Percentiles rank a stretch among this genome's conserved stretches.
Conservation (phyloP, 2,888 invertebrate genomes). For the Hylaea fasciaria region DNA sequence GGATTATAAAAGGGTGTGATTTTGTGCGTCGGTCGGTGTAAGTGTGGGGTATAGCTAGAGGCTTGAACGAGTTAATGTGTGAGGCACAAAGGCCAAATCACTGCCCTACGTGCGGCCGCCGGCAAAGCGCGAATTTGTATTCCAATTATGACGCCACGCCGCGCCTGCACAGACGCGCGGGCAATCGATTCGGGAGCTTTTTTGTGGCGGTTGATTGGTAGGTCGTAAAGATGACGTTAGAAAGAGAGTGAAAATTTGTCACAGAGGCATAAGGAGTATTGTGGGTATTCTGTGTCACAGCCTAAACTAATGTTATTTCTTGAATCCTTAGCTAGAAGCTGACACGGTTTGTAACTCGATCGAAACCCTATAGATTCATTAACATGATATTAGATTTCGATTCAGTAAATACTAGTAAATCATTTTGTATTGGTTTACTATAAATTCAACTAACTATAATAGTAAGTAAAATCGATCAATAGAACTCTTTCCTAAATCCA, state of each 20-base stretch:
- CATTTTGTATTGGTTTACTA: too few relatives aligned
- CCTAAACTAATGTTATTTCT: too few relatives aligned
- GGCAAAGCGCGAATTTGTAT: conserved; percentile 83
- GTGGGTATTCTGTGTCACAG: too few relatives aligned
- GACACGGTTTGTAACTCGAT: too few relatives aligned
- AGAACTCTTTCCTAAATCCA: too few relatives aligned
- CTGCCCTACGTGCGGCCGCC: conserved; percentile 74
- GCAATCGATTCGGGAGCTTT: conserved; percentile 51
- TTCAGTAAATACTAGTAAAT: too few relatives aligned
- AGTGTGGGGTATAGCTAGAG: conserved; percentile 68
- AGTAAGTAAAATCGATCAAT: too few relatives aligned
- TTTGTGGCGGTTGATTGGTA: conserved; percentile 23
- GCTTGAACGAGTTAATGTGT: conserved; percentile 83
- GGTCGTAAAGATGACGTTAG: neutral
- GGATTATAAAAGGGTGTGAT: conserved; percentile 53
- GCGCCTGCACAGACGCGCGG: conserved; percentile 52
- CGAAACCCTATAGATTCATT: too few relatives aligned
- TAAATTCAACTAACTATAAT: too few relatives aligned
- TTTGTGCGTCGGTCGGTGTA: conserved; percentile 45
- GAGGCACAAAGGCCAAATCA: conserved; percentile 84
- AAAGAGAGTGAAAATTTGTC: neutral
- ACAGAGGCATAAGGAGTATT: too few relatives aligned
- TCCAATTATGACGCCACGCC: conserved; percentile 79
- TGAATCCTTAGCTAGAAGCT: too few relatives aligned
- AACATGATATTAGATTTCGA: too few relatives aligned